Base-by-base conservation (phyloP, 2,113 vertebrate species). In the Elanoides forficatus region DNA sequence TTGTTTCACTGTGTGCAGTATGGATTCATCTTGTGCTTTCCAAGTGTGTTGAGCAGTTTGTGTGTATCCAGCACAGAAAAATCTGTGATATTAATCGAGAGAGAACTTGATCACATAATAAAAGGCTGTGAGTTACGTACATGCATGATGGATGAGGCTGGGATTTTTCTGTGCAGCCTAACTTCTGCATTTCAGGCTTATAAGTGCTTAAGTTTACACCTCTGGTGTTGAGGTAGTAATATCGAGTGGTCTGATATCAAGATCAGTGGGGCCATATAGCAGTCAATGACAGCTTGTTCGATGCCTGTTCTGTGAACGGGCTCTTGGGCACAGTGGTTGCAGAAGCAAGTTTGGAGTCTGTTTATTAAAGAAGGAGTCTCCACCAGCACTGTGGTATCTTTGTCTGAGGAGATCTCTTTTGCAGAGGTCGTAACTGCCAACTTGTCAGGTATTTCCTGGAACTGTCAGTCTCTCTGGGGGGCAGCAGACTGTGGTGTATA, bases 361-460 rank as follows among this genome's bases (percentile, higher is more conserved):
- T 8, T 53, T 43, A 5, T 45, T 63, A 48, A 60, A 81, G n/a
- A 32, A 76, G 36, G 23, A 45, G 13, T 40, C 72, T 70, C 40
- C 63, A 48, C 13, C 36, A 48, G 22, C 21, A 1, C 53, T 19
- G 75, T 34, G n/a, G 38, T 59, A 16, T 58, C 62, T 63, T 66
- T 83, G 60, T 48, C 74, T 50, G 82, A 84, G 78, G 76, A 80
- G 62, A 60, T 94, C 56, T 83, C 67, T 90, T 52, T 71, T 74
- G 91, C 85, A 45, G 86, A 60, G 81, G 72, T 80, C 23, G 2
- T 63, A 81, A n/a, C 82, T 85, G 59, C 88, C 86, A 81, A n/a
- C 59, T 50, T 81, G 94, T 85, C 87, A 86, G 89, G 88, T 94
- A 45, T 96, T 96, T 95, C 91, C 92, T 83, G 84, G 96, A 90